These are phyloP conservation scores for Poeciliopsis retropinna DNA, from an alignment of 2,113 vertebrate species.

Conservation along the genomic window DNA sequence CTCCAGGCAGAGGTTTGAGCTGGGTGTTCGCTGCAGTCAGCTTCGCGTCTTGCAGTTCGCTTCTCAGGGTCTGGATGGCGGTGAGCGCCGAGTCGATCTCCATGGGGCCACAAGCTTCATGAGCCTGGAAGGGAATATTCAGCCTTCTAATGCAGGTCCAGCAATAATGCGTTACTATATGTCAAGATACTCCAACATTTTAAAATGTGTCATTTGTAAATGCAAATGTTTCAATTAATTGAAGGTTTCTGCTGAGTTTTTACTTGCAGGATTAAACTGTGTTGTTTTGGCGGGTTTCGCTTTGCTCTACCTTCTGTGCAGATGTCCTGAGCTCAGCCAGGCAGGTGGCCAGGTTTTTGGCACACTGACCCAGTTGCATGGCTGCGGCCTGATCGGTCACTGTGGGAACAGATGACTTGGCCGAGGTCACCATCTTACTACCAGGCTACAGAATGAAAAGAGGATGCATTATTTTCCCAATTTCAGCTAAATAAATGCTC, in stretches of 20 bases:
- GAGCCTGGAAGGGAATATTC: constrained; percentile 82
- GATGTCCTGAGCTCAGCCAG: constrained; percentile 93
- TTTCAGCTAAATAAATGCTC: not conserved
- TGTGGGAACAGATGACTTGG: constrained; percentile 95
- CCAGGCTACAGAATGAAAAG: constrained; percentile 83
- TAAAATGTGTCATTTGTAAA: not conserved
- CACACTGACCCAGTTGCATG: constrained; percentile 97
- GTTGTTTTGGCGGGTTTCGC: not conserved
- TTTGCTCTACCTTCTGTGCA: constrained; percentile 87
- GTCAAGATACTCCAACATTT: not conserved
- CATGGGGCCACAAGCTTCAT: constrained; percentile 97
- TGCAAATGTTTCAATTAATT: not conserved
- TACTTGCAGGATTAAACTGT: not conserved
- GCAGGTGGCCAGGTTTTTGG: constrained; percentile 97
- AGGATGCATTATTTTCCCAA: not conserved
- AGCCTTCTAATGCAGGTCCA: not conserved
- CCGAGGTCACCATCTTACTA: constrained; percentile 97
- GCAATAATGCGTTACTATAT: not conserved
- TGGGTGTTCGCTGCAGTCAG: constrained; percentile 87
- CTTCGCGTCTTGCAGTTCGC: constrained; percentile 94
- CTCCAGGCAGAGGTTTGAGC: constrained; percentile 94
- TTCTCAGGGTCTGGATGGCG: constrained; percentile 91
- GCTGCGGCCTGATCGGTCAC: constrained; percentile 96
- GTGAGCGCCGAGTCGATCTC: constrained; percentile 96
- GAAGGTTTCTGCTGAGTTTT: not conserved